These are phyloP conservation scores for Agrotis exclamationis DNA, from an alignment of 2,888 invertebrate genomes.

Conservation along the genomic window DNA sequence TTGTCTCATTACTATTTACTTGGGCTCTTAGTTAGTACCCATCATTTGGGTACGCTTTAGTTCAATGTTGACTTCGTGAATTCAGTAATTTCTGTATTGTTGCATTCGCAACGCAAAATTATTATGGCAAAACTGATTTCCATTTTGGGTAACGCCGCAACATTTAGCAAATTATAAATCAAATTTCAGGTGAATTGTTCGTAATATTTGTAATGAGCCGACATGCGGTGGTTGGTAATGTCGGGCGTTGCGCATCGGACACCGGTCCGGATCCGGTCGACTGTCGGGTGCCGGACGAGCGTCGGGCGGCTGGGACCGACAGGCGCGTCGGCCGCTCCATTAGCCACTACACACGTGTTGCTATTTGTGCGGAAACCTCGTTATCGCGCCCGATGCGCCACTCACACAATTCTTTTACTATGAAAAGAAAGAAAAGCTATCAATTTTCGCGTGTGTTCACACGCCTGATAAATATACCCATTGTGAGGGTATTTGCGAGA, in stretches of 20 bases:
- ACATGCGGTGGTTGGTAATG: slow-evolving; percentile 47
- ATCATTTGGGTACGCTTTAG: not conserved
- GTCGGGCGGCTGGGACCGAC: slow-evolving; percentile 56
- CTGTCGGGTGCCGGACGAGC: slow-evolving; percentile 7
- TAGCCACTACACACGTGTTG: slow-evolving; percentile 78
- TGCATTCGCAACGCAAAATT: not conserved
- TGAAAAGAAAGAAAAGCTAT: slow-evolving; percentile 72
- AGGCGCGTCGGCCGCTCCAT: slow-evolving; percentile 66
- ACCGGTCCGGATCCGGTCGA: slow-evolving; percentile 17
- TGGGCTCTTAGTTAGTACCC: too few species aligned
- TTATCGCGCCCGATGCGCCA: slow-evolving; percentile 76
- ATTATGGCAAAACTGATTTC: slow-evolving; percentile 11
- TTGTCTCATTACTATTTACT: slow-evolving; percentile 6
- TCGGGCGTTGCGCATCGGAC: slow-evolving; percentile 30
- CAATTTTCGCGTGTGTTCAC: slow-evolving; percentile 66
- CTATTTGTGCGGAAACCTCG: slow-evolving; percentile 80
- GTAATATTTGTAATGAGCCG: slow-evolving; percentile 53
- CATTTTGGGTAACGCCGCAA: slow-evolving; percentile 5
- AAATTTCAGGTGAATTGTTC: slow-evolving; percentile 48
- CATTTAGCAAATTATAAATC: slow-evolving; percentile 38
- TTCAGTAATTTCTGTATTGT: not conserved
- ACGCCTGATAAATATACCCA: slow-evolving; percentile 44
- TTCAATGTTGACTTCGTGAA: not conserved
- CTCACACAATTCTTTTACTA: slow-evolving; percentile 70
- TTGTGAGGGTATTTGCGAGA: slow-evolving; percentile 42